Evolutionary conservation across 1,140 invertebrate species (phyloP), one percentile per base, ranked within the genome.

Genomic region (Eumeta japonica): DNA sequence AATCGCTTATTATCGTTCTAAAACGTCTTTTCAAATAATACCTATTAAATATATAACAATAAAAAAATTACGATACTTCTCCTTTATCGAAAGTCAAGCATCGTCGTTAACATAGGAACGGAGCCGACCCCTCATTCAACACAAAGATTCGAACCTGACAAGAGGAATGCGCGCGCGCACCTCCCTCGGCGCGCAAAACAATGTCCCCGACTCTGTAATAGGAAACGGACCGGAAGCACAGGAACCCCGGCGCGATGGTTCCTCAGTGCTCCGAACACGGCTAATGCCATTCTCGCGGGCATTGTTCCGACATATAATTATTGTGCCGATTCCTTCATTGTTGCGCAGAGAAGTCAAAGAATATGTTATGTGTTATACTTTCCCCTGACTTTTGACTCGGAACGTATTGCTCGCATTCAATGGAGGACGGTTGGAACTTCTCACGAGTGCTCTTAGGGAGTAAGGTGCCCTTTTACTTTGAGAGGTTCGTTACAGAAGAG

Each of bases 231-330:
- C 68, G 65, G 68, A 73, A 73, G 65, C 60, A 49, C 55, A 44
- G 42, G 59, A 53, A 61, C 63, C 67, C 62, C 67, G 35, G 56
- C 49, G 54, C 51, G 50, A 48, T 48, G 66, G 59, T 70, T 70
- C 67, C 63, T 67, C 65, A 24, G 5, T 24, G n/a, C n/a, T 24
- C 18, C 16, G 49, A 49, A 59, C 62, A 67, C 60, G 53, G 55
- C 61, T 58, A 58, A 61, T 55, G 49, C 49, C 44, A 34, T 64
- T 50, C 49, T 51, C 56, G 46, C 51, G 48, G 29, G 19, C 45
- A 62, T 73, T 73, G 68, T 73, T 73, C 58, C 48, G 54, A 43
- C 50, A 40, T 62, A 61, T 73, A 73, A 73, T 73, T 73, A 73
- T 60, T 24, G 41, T 52, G 45, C 45, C 45, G 48, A 58, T 56